Base-by-base conservation (phyloP, 2,113 vertebrate species). In the Anoura caudifer region DNA sequence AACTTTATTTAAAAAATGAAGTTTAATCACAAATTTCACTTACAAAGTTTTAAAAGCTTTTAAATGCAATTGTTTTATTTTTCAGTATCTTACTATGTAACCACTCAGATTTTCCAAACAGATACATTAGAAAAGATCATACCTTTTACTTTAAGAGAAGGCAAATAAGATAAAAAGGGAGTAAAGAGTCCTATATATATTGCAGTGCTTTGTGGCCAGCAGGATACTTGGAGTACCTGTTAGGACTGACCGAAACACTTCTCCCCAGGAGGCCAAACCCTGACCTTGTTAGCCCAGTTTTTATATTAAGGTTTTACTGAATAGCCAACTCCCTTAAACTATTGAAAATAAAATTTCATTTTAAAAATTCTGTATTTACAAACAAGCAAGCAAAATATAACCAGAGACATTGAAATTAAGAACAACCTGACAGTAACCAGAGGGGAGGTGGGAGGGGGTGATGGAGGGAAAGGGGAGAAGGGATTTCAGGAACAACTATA, bases 21-120 rank as follows among this genome's bases (percentile, higher is more conserved):
- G 52, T 95, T 72, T 80, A 91, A 81, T 75, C 47, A 92, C 67
- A 75, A 56, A 38, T 38, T 75, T 95, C 24, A 91, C 59, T 92
- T 87, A 75, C 3, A 59, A 88, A 67, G 33, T 72, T 94, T 85
- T 70, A 38, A 72, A 93, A 85, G 20, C 7, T 45, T 95, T 79
- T 84, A 72, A 94, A 70, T 87, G 38, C 45, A 92, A 70, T 65
- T 70, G 10, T 50, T 79, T 94, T 36, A 47, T 73, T 36, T 95
- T 92, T 89, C 19, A 33, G 24, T 70, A 54, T 67, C 38, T 19
- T 94, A 19, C 28, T 72, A 24, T 36, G 52, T 2, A 84, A 38
- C 17, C 33, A 81, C 81, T 87, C 77, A 88, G 16, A 73, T 85
- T 92, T 87, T 96, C 45, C 75, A 91, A 95, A 87, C 47, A 90